A percentile compares a stretch with the other conserved stretches of the same genome.
These are phyloP conservation scores for Lanius ludovicianus DNA, from an alignment of 2,113 vertebrate genomes.

Conservation along the genomic window DNA sequence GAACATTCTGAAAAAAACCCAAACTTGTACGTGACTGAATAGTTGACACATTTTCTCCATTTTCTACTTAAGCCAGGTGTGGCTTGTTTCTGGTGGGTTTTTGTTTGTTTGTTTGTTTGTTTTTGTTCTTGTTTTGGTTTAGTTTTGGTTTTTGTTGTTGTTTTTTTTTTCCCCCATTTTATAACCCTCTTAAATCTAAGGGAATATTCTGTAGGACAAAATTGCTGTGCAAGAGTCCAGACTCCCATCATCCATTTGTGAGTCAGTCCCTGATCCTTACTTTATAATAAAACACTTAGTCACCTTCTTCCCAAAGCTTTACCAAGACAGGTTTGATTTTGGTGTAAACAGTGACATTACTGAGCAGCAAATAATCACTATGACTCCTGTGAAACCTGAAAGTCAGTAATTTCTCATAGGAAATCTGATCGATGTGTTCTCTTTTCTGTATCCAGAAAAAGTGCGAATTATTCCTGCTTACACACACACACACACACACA, in stretches of 20 bases:
- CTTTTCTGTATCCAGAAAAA: not conserved
- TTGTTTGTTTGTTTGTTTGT: not conserved
- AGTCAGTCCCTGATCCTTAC: not conserved
- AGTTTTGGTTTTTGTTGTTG: not conserved
- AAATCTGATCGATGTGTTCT: not conserved
- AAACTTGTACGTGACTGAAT: not conserved
- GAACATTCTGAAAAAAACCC: not conserved
- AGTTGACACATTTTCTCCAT: not conserved
- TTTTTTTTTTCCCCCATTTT: not conserved
- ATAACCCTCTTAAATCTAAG: not conserved
- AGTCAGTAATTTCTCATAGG: not conserved
- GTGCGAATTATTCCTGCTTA: not conserved
- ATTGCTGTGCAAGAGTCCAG: not conserved
- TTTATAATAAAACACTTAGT: not conserved
- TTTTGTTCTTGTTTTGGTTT: not conserved
- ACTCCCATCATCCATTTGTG: not conserved
- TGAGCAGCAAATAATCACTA: not conserved
- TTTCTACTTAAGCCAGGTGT: not conserved
- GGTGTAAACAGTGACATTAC: not conserved
- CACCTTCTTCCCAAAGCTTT: not conserved
- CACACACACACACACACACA: too few relatives aligned
- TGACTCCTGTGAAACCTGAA: not conserved
- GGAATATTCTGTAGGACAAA: not conserved
- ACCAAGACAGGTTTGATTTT: not conserved
- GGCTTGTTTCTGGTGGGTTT: not conserved